phyloP scores from a whole-genome alignment of 2,888 invertebrate genomes.

The Leuctra nigra region DNA sequence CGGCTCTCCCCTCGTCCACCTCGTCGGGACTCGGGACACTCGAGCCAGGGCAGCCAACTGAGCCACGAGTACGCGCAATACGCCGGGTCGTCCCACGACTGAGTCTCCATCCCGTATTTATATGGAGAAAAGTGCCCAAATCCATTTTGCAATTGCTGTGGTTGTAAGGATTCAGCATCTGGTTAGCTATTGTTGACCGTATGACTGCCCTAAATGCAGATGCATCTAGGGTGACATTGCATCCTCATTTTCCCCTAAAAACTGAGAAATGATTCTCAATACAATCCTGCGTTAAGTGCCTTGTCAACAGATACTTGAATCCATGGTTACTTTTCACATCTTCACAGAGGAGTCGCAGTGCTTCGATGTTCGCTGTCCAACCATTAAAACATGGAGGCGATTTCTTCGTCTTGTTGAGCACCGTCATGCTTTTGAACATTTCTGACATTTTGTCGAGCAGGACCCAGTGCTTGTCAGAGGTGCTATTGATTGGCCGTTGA shows the following conservation, averaged over 20 bases:
- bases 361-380: slow-evolving; percentile 9
- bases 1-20: no score
- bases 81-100: no score
- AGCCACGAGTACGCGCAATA: no score
- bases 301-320: slow-evolving; percentile 11
- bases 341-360: slow-evolving; percentile 2
- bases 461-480: slow-evolving; percentile 3
- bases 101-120: no score
- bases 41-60: no score
- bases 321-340: slow-evolving; percentile 1
- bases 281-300: slow-evolving; percentile 12
- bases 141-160: neutral
- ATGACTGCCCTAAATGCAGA: neutral
- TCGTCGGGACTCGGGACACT: no score
- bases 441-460: neutral
- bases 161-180: neutral
- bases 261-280: neutral
- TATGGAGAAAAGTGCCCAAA: neutral
- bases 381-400: neutral
- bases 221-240: slow-evolving; percentile 1
- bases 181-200: slow-evolving; percentile 2
- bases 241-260: neutral
- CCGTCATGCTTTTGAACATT: neutral
- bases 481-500: neutral
- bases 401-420: slow-evolving; percentile 1